Conservation (phyloP, 2,113 vertebrate species). For the Protobothrops mucrosquamatus region DNA sequence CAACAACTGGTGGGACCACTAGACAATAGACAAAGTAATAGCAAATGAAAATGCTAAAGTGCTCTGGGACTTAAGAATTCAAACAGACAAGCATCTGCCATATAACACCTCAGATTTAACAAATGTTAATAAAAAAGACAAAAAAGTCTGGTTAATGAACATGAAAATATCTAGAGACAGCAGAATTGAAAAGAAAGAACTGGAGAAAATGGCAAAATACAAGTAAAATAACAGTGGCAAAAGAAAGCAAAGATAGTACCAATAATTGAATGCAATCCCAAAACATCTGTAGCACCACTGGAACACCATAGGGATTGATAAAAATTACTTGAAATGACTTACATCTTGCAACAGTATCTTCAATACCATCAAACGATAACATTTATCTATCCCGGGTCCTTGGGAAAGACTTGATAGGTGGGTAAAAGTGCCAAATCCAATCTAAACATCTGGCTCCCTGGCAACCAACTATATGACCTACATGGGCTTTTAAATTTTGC, state of each 20-base stretch:
- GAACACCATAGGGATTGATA: not conserved
- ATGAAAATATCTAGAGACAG: not conserved
- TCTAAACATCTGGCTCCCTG: not conserved
- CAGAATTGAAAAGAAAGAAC: not conserved
- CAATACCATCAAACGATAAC: not conserved
- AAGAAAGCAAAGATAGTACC: not conserved
- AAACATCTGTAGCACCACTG: not conserved
- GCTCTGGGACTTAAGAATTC: not conserved
- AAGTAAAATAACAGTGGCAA: not conserved
- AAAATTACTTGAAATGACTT: not conserved
- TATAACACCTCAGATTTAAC: not conserved
- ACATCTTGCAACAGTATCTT: not conserved
- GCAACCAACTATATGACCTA: not conserved
- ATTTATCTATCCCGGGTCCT: not conserved
- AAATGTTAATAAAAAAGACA: not conserved
- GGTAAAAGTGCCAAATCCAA: not conserved
- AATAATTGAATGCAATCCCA: not conserved
- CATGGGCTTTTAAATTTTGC: not conserved
- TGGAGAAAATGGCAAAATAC: not conserved
- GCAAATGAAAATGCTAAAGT: not conserved
- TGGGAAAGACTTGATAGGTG: not conserved
- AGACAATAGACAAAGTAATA: not conserved
- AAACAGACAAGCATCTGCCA: not conserved
- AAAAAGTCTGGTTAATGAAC: not conserved
- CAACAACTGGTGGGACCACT: not conserved